Conservation (phyloP, 1,140 invertebrate genomes). For the Diplogasteroides magnus region DNA sequence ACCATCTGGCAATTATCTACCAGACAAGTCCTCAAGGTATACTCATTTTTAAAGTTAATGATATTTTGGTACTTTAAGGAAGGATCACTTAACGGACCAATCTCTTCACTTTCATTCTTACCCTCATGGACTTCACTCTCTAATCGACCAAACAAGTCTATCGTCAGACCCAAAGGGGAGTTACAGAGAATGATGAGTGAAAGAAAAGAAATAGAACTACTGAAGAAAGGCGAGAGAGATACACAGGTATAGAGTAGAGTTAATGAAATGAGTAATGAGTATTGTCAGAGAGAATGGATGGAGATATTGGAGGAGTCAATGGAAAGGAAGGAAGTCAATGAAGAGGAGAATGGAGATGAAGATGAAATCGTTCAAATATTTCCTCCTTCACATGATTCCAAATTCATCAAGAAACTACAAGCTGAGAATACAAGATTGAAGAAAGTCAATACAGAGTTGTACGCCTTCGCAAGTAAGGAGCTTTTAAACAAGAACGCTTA, state of each 20-base stretch:
- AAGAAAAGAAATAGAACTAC: background rate
- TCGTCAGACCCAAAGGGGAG: background rate
- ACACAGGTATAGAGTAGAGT: background rate
- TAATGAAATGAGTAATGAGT: background rate
- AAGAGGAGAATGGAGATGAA: background rate
- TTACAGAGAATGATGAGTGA: background rate
- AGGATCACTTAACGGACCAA: background rate
- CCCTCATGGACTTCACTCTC: background rate
- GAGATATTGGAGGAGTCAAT: background rate
- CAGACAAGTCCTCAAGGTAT: conserved; percentile 27
- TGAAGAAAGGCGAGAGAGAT: background rate
- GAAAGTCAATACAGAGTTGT: conserved; percentile 21
- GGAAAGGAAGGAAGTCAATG: background rate
- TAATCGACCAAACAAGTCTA: background rate
- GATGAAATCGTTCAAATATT: background rate
- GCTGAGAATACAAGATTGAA: conserved; percentile 15
- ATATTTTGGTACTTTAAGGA: background rate
- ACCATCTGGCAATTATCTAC: conserved; percentile 31
- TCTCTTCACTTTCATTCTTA: background rate
- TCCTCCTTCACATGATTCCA: background rate
- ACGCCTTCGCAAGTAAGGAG: conserved; percentile 9
- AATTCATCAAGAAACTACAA: background rate
- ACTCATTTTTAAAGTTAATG: background rate
- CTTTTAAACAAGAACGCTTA: conserved; percentile 3
- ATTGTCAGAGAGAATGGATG: background rate